These are phyloP conservation scores for Acipenser ruthenus DNA, from an alignment of 2,797 vertebrate species.

Conservation along the genomic window DNA sequence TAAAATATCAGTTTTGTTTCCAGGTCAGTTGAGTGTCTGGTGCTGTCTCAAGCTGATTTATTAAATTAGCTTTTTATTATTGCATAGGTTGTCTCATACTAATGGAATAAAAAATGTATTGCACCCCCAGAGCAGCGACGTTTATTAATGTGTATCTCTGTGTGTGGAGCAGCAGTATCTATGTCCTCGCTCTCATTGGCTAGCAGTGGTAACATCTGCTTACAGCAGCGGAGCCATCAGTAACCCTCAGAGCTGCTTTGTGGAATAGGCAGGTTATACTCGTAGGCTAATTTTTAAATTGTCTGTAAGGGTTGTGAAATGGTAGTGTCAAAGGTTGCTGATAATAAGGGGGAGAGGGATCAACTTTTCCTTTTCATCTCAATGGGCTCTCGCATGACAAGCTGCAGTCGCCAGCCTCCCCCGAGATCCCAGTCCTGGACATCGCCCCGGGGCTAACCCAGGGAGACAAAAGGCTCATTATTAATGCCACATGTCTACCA, in stretches of 20 bases:
- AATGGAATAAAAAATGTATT: too few species aligned
- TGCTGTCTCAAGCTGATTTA: too few species aligned
- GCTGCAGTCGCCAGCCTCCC: not conserved
- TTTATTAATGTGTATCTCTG: too few species aligned
- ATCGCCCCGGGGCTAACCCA: not conserved
- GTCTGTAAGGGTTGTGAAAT: not conserved
- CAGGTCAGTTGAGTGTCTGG: too few species aligned
- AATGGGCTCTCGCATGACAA: not conserved
- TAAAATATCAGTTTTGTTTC: too few species aligned
- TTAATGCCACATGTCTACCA: not conserved
- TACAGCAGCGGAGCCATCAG: too few species aligned
- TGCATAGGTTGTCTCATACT: too few species aligned
- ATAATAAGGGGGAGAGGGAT: not conserved
- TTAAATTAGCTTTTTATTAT: too few species aligned
- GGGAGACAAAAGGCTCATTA: not conserved
- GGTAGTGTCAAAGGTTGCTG: not conserved
- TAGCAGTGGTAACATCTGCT: too few species aligned
- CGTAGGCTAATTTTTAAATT: not conserved
- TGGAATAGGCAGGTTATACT: not conserved
- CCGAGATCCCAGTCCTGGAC: not conserved
- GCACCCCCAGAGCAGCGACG: too few species aligned
- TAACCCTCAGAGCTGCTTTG: not conserved
- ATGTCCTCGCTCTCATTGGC: too few species aligned
- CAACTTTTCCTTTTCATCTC: not conserved
- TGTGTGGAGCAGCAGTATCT: too few species aligned